Percentiles rank a stretch among this genome's conserved stretches.
Evolutionary conservation across 2,113 vertebrate species (phyloP).

Genomic region (Pollimyrus isidori): DNA sequence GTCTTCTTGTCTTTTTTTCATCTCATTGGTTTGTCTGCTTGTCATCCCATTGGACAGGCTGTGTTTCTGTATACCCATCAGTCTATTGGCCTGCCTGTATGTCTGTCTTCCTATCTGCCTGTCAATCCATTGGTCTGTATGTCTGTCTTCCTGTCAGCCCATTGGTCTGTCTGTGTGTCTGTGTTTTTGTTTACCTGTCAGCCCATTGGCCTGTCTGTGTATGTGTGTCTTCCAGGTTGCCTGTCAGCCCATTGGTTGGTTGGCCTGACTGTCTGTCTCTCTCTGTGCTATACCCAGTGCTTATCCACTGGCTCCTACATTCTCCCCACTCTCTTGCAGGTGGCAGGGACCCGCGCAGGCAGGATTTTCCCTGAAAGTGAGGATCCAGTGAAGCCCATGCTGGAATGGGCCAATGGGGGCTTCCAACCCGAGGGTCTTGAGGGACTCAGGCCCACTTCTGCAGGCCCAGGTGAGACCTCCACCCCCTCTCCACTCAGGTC

Average conservation of each 20-base stretch:
- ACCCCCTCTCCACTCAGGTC: background rate
- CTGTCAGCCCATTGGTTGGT: background rate
- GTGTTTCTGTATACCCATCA: background rate
- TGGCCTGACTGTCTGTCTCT: background rate
- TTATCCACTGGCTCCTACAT: background rate
- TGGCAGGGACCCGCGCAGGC: slow-evolving; percentile 64
- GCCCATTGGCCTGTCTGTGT: background rate
- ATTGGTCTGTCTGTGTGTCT: background rate
- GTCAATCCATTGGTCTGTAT: background rate
- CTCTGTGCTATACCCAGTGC: background rate
- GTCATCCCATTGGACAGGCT: background rate
- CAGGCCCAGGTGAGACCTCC: background rate
- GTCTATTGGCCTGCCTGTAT: background rate
- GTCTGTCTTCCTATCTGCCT: background rate
- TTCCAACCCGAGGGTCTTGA: slow-evolving; percentile 69
- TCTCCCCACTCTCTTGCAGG: slow-evolving; percentile 47
- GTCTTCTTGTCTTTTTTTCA: background rate
- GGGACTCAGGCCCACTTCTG: slow-evolving; percentile 54
- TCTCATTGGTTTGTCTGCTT: background rate
- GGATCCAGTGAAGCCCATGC: slow-evolving; percentile 68
- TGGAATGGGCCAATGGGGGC: slow-evolving; percentile 79
- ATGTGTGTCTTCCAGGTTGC: background rate
- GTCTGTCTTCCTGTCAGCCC: background rate
- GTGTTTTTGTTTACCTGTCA: background rate
- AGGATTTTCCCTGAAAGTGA: slow-evolving; percentile 57